Evolutionary conservation across 2,888 invertebrate species (phyloP).

Genomic region (Drosophila rubida): DNA sequence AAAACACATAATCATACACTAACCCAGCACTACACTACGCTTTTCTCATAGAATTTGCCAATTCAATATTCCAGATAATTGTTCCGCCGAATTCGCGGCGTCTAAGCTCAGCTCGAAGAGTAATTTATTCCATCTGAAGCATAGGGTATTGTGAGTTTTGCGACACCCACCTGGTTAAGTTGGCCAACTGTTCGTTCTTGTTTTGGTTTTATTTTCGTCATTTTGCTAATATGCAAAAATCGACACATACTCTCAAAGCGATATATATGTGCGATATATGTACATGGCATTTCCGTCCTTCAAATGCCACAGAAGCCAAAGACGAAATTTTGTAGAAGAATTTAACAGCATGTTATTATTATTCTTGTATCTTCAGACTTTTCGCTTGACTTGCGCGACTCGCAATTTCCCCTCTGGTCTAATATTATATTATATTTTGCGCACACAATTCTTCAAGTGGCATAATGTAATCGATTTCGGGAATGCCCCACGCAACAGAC

Average conservation of each 20-base stretch:
- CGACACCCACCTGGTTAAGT: background rate
- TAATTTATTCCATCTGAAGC: too few species aligned
- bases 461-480: background rate
- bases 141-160: conserved; percentile 5
- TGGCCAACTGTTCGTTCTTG: conserved; percentile 14
- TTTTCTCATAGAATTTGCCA: background rate
- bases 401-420: conserved; percentile 11
- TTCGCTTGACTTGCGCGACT: conserved; percentile 50
- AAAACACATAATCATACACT: conserved; percentile 54
- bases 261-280: too few species aligned
- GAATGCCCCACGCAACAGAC: conserved; percentile 2
- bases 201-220: conserved; percentile 49
- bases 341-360: conserved; percentile 46
- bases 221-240: conserved; percentile 74
- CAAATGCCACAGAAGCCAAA: conserved; percentile 60
- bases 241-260: conserved; percentile 36
- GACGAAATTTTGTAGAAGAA: conserved; percentile 6
- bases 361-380: conserved; percentile 27
- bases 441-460: conserved; percentile 8
- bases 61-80: background rate
- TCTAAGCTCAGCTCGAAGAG: too few species aligned
- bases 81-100: background rate
- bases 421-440: conserved; percentile 47
- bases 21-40: background rate
- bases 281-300: conserved; percentile 74